Base-by-base conservation (phyloP, 2,797 vertebrate genomes). In the Champsocephalus esox region DNA sequence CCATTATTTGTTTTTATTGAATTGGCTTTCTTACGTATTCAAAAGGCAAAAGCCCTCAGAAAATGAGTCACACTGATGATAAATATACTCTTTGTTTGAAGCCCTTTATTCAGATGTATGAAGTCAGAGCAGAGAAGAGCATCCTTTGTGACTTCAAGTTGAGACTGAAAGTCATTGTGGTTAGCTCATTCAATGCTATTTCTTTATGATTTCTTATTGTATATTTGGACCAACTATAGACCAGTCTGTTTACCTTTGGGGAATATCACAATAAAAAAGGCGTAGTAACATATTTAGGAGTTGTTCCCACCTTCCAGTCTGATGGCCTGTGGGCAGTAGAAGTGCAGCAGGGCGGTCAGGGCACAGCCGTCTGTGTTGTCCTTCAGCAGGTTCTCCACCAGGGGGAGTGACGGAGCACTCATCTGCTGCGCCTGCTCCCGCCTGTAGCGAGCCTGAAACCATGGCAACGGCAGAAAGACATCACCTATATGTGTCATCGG, bases 371-470 rank as follows among this genome's bases (percentile, higher is more conserved):
- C 97, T 4, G 96, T 95, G 79, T 96, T 96, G 87, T 99, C 98
- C 91, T 99, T 99, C 88, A 99, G 84, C 74, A 99, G 91, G 77
- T 97, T 98, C 67, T 99, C 98, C 92, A 99, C 96, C 89, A 96
- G 58, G 2, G 97, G 96, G 87, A 98, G 94, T 59, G 94, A 96
- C 5, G 97, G 96, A 80, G 93, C 78, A 17, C 92, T 95, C 57
- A 93, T 96, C 70, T 94, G 93, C 89, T 97, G 87, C 0, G 91
- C 92, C 57, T 96, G 96, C 73, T 99, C 97, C 84, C 93, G 98
- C 81, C 96, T 96, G 77, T 96, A 97, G 81, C 95, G 95, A 70
- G 96, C 96, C 98, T 99, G 84, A 66, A 89, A 87, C 91, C 92
- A 93, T 87, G 77, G 80, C 82, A 88, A 93, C 79, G 17, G 71